Evolutionary conservation across 2,797 vertebrate species (phyloP), one percentile per base, ranked within the genome.

Genomic region (Sylvia borin): DNA sequence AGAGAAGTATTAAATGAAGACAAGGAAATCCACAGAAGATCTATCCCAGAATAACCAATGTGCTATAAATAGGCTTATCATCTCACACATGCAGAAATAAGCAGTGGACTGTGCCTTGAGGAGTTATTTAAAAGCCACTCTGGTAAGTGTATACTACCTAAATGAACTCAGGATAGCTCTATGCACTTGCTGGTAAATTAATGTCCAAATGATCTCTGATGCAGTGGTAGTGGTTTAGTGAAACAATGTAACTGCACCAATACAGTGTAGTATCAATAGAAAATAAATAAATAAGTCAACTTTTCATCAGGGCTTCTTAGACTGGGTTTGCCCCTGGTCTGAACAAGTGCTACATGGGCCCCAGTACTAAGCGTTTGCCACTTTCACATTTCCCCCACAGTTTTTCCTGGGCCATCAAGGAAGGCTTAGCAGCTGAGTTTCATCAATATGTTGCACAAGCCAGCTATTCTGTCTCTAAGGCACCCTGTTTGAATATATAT

Each of bases 111-210:
- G 43, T 53, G 16, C 40, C 71, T 58, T 55, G 58, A 89, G 32
- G 34, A 40, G 26, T 58, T 72, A 61, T 16, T 75, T 29, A 72
- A 81, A 65, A 68, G 42, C 10, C 43, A 40, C 8, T 70, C 47
- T 48, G 25, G n/a, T 7, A 53, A 29, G 6, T 34, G 5, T 40
- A 47, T 10, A 3, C 14, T 38, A 29, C 3, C 0, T 57, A 71
- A 87, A 88, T 8, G 7, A 92, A 61, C 7, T 16, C 34, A 67
- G 19, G 26, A 51, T 17, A 67, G 38, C 10, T 64, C 31, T 50
- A 4, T 14, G 13, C 25, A 10, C 21, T 92, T 84, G 47, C 38
- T 36, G 50, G 42, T 60, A 68, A 83, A 80, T 42, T n/a, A 61
- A 26, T 20, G 16, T 72, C 38, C 25, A 47, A 40, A 2, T 1